These are phyloP conservation scores for Zygaena filipendulae DNA, from an alignment of 2,888 invertebrate genomes.

Conservation along the genomic window DNA sequence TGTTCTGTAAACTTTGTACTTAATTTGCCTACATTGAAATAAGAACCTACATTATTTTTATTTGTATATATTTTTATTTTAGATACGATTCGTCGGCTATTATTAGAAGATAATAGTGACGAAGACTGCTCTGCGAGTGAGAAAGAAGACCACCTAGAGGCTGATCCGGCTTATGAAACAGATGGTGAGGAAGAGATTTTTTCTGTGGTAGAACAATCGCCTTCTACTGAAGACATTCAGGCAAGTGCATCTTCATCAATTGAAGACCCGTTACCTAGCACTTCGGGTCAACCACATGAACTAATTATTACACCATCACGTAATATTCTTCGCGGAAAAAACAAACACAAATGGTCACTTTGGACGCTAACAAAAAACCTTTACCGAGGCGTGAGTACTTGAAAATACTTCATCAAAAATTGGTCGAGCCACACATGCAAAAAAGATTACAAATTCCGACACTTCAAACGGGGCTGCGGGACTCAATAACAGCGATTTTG, in stretches of 20 bases:
- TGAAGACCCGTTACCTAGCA: constrained; percentile 1
- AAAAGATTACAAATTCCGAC: constrained; percentile 5
- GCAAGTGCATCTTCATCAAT: constrained; percentile 2
- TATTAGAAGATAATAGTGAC: constrained; percentile 2
- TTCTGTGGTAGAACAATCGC: constrained; percentile 3
- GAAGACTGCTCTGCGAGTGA: constrained; percentile 1
- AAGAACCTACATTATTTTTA: constrained; percentile 1
- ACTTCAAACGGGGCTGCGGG: no score
- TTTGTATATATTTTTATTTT: constrained; percentile 4
- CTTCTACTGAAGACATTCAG: constrained; percentile 1
- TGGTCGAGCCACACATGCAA: constrained; percentile 7
- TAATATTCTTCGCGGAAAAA: no score
- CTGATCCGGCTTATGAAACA: constrained; percentile 7
- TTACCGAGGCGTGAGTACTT: constrained; percentile 2
- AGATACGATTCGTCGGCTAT: constrained; percentile 5
- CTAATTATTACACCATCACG: no score
- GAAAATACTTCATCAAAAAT: neutral
- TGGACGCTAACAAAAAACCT: constrained; percentile 8
- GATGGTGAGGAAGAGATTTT: constrained; percentile 6
- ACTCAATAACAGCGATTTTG: no score
- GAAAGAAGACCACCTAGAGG: no score
- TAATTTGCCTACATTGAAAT: no score
- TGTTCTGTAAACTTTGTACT: no score
- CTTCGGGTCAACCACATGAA: no score
- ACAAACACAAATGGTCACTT: constrained; percentile 4